phyloP scores from a whole-genome alignment of 2,797 vertebrate species.

The Melanitta fusca region DNA sequence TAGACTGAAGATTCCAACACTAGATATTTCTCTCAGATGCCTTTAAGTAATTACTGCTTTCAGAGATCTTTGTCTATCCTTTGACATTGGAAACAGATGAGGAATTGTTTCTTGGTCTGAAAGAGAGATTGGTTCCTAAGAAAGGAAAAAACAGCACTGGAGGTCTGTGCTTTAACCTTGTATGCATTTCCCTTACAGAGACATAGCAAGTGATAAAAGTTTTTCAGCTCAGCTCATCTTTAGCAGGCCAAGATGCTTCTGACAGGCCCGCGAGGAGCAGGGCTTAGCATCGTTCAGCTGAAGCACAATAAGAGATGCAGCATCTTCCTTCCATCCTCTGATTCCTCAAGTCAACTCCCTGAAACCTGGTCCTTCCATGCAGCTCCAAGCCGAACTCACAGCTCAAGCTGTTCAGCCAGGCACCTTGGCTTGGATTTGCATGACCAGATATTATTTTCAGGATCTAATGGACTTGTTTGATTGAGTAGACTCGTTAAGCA shows the following conservation, averaged over 20 bases:
- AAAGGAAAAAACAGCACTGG: not conserved
- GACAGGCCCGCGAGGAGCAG: not conserved
- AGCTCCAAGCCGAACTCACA: not conserved
- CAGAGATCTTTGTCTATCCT: conserved; percentile 30
- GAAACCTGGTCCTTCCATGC: not conserved
- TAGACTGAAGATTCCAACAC: not conserved
- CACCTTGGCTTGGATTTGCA: not conserved
- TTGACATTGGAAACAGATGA: conserved; percentile 46
- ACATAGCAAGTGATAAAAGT: not conserved
- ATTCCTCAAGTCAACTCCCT: not conserved
- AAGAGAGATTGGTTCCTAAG: not conserved
- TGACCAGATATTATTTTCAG: not conserved
- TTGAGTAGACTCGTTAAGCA: not conserved
- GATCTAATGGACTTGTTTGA: not conserved
- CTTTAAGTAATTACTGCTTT: conserved; percentile 37
- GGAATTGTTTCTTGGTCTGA: conserved; percentile 2
- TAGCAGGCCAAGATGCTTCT: not conserved
- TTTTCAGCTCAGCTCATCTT: not conserved
- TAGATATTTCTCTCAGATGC: not conserved
- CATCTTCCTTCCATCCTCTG: rapidly evolving
- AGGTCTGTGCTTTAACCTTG: not conserved
- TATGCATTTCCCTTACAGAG: not conserved
- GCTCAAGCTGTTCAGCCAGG: not conserved
- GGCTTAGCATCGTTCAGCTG: not conserved
- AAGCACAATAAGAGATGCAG: not conserved